Percentiles rank a stretch among this genome's conserved stretches.
Evolutionary conservation across 2,797 vertebrate genomes (phyloP).

Genomic region (Helicolenus hilgendorfi): DNA sequence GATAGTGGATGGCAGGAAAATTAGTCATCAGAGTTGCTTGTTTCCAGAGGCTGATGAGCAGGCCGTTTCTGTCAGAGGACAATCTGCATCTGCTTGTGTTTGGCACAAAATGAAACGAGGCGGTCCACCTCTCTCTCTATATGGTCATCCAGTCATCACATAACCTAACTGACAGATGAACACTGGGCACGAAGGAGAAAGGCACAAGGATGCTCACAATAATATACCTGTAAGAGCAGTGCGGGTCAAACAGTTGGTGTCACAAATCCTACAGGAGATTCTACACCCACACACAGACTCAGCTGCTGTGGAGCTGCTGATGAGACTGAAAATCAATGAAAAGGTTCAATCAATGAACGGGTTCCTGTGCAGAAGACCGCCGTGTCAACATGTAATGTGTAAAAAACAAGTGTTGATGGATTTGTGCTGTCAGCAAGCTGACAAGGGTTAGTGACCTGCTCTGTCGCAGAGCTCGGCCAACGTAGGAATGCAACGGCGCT

Average conservation of each 20-base stretch:
- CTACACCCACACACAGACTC: not conserved
- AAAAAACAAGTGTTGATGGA: not conserved
- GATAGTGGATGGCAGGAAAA: conserved; percentile 35
- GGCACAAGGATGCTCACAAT: not conserved
- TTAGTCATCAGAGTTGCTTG: conserved; percentile 64
- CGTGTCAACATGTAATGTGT: not conserved
- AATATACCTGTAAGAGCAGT: not conserved
- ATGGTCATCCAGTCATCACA: not conserved
- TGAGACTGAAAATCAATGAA: conserved; percentile 33
- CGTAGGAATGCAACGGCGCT: not conserved
- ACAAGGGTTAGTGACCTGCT: not conserved
- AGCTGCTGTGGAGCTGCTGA: conserved; percentile 20
- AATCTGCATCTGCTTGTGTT: conserved; percentile 30
- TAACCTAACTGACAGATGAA: conserved; percentile 41
- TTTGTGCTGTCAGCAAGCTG: conserved; percentile 14
- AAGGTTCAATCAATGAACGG: not conserved
- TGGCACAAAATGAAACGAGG: conserved; percentile 48
- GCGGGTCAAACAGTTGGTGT: not conserved
- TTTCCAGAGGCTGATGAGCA: conserved; percentile 66
- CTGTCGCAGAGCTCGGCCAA: not conserved
- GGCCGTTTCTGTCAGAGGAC: conserved; percentile 49
- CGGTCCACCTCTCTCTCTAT: conserved; percentile 6
- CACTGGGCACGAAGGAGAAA: not conserved
- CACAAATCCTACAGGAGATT: not conserved
- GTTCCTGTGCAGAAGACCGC: not conserved